These are phyloP conservation scores for Odontomachus brunneus DNA, from an alignment of 1,140 invertebrate species.

Conservation along the genomic window DNA sequence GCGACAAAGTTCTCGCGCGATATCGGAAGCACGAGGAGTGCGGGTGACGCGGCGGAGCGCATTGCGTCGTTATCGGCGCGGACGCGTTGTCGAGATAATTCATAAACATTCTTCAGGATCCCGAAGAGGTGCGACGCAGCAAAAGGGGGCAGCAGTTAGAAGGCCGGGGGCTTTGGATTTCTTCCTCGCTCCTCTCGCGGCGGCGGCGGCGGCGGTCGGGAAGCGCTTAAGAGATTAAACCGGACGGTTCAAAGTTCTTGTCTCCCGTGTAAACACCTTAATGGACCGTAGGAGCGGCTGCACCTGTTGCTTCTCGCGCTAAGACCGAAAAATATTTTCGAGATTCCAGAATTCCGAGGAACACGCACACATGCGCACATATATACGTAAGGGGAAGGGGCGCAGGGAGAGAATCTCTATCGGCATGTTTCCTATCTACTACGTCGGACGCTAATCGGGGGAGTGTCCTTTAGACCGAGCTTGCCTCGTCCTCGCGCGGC, in stretches of 20 bases:
- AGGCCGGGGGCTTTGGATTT: slow-evolving; percentile 13
- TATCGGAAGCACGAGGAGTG: slow-evolving; percentile 34
- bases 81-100: slow-evolving; percentile 52
- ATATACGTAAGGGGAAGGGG: no score
- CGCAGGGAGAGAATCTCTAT: no score
- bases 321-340: slow-evolving; percentile 73
- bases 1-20: no score
- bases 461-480: slow-evolving; percentile 12
- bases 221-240: slow-evolving; percentile 73
- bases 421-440: no score
- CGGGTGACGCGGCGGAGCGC: background rate
- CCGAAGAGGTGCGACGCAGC: background rate
- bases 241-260: slow-evolving; percentile 75
- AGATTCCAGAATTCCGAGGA: slow-evolving; percentile 39
- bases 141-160: background rate
- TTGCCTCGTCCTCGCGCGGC: background rate
- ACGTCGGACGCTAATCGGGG: background rate
- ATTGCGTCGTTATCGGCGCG: slow-evolving; percentile 7
- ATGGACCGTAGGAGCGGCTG: slow-evolving; percentile 65
- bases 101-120: slow-evolving; percentile 64
- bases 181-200: slow-evolving; percentile 17
- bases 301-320: slow-evolving; percentile 69
- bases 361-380: no score
- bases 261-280: slow-evolving; percentile 75
- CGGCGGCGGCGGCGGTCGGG: slow-evolving; percentile 40